Evolutionary conservation across 2,113 vertebrate genomes (phyloP).

Genomic region (Oplegnathus fasciatus): DNA sequence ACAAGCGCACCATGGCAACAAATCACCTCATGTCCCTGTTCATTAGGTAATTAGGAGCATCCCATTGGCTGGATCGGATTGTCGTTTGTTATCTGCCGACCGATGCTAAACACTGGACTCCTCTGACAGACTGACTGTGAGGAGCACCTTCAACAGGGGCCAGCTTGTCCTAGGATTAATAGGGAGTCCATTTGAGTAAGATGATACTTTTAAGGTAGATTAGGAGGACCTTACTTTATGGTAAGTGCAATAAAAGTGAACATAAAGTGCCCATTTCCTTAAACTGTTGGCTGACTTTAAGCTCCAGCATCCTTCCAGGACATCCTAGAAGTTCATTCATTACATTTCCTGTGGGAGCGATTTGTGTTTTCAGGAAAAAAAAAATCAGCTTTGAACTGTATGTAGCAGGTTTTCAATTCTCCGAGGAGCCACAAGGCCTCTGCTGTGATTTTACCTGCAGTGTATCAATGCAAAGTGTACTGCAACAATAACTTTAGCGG

Average conservation of each 20-base stretch:
- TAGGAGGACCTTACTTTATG: constrained; percentile 36
- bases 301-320: constrained; percentile 20
- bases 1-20: constrained; percentile 85
- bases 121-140: constrained; percentile 69
- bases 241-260: constrained; percentile 61
- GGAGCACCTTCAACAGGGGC: constrained; percentile 57
- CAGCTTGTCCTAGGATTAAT: constrained; percentile 34
- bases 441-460: constrained; percentile 49
- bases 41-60: constrained; percentile 87
- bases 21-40: constrained; percentile 84
- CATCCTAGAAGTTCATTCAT: constrained; percentile 12
- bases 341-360: not conserved
- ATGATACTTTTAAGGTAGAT: constrained; percentile 59
- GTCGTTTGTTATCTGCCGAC: constrained; percentile 78
- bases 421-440: not conserved
- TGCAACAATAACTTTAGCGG: constrained; percentile 62
- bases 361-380: constrained; percentile 26
- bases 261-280: constrained; percentile 54
- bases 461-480: constrained; percentile 72
- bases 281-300: constrained; percentile 28
- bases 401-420: constrained; percentile 9
- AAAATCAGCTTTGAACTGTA: not conserved
- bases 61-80: constrained; percentile 79
- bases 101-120: constrained; percentile 61
- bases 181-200: constrained; percentile 40